Conservation (phyloP, 2,888 invertebrate species). For the Drosophila meridionalis region DNA sequence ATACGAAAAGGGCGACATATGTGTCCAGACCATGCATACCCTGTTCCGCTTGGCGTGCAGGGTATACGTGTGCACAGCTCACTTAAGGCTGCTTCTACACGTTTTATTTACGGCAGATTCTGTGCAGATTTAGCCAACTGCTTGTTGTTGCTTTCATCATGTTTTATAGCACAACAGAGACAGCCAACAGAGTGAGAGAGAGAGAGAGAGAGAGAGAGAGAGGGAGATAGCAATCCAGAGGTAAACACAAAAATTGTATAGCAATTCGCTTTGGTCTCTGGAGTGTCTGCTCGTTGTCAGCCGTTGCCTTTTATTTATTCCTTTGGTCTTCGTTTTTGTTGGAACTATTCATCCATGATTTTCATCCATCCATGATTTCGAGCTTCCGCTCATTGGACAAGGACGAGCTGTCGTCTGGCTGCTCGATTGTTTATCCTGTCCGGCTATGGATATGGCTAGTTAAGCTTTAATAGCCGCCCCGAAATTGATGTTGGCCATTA, state of each 20-base stretch:
- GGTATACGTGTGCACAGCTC: conserved; percentile 16
- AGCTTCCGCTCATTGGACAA: conserved; percentile 58
- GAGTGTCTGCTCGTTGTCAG: conserved; percentile 45
- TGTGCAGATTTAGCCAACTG: conserved; percentile 7
- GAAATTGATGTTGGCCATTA: conserved; percentile 68
- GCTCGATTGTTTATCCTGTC: conserved; percentile 16
- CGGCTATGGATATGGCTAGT: conserved; percentile 45
- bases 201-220: neutral
- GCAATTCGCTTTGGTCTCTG: conserved; percentile 31
- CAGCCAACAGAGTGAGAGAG: neutral
- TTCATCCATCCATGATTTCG: conserved; percentile 53
- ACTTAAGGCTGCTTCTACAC: neutral
- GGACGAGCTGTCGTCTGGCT: conserved; percentile 43
- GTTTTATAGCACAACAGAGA: conserved; percentile 4
- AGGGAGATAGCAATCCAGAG: neutral
- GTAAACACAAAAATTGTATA: conserved; percentile 26
- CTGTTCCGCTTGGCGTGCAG: neutral
- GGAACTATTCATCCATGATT: conserved; percentile 52
- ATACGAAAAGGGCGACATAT: conserved; percentile 53
- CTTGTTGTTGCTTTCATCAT: conserved; percentile 4
- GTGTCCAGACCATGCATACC: conserved; percentile 23
- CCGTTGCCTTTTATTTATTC: conserved; percentile 7
- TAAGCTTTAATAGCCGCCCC: conserved; percentile 62
- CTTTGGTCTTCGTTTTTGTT: conserved; percentile 1
- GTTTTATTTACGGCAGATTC: conserved; percentile 22